A percentile compares a stretch with the other conserved stretches of the same genome.
phyloP scores from a whole-genome alignment of 2,888 invertebrate genomes.

The Digitonthophagus gazella region DNA sequence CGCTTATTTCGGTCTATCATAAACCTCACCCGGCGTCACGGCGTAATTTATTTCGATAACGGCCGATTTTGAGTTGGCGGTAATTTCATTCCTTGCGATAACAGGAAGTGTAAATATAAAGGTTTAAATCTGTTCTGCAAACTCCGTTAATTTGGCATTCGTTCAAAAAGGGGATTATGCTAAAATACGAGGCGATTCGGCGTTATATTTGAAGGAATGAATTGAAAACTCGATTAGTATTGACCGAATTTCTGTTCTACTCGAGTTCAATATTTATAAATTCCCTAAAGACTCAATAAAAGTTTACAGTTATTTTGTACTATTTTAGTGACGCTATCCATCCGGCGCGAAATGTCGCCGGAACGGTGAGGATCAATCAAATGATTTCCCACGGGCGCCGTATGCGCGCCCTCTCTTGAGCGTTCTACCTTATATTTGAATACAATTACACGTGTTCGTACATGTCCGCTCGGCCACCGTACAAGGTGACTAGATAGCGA shows the following conservation, averaged over 20 bases:
- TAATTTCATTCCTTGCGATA: conserved; percentile 4
- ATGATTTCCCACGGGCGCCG: conserved; percentile 39
- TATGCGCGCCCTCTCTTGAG: conserved; percentile 30
- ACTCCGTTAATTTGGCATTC: conserved; percentile 11
- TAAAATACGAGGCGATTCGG: background rate
- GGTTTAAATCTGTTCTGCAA: conserved; percentile 3
- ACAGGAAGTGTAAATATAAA: conserved; percentile 15
- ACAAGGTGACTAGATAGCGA: conserved; percentile 26
- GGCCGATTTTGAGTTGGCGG: conserved; percentile 9
- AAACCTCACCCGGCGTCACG: conserved; percentile 9
- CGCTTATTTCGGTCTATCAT: conserved; percentile 11
- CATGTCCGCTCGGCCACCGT: conserved; percentile 23
- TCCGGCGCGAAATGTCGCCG: conserved; percentile 20
- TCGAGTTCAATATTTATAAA: conserved; percentile 8
- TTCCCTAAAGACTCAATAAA: conserved; percentile 14
- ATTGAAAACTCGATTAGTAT: conserved; percentile 8
- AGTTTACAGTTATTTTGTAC: conserved; percentile 25
- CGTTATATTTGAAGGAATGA: conserved; percentile 1
- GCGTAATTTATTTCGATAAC: conserved; percentile 12
- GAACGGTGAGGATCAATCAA: conserved; percentile 35
- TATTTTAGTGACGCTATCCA: conserved; percentile 20
- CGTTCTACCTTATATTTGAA: conserved; percentile 31
- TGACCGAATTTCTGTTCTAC: background rate
- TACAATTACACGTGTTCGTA: conserved; percentile 33
- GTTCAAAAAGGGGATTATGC: conserved; percentile 7